Evolutionary conservation across 1,140 invertebrate species (phyloP).

Genomic region (Babylonia areolata): DNA sequence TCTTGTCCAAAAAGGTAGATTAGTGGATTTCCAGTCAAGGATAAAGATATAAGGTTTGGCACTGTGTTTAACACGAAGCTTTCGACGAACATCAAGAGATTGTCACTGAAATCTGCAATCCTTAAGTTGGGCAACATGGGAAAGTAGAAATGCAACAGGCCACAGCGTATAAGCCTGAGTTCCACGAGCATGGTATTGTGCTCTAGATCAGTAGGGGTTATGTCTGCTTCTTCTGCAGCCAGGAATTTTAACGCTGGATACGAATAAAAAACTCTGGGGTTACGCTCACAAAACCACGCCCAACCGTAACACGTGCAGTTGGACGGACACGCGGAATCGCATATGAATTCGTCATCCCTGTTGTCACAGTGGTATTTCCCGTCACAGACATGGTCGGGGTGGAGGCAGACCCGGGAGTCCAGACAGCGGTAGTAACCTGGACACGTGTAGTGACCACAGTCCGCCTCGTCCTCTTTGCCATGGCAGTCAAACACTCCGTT

Average conservation of each 20-base stretch:
- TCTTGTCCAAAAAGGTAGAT: not conserved
- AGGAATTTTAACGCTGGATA: not conserved
- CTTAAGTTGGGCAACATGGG: not conserved
- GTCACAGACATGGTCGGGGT: conserved; percentile 1
- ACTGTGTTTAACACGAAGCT: not conserved
- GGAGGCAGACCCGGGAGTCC: conserved; percentile 17
- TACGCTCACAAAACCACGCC: not conserved
- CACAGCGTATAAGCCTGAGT: not conserved
- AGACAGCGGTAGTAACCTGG: conserved; percentile 13
- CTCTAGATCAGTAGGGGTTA: not conserved
- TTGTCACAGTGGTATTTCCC: conserved; percentile 19
- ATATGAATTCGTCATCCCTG: conserved; percentile 26
- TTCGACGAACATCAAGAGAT: not conserved
- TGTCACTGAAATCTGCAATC: not conserved
- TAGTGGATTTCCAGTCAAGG: not conserved
- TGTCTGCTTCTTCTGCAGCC: not conserved
- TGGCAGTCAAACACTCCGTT: conserved; percentile 4
- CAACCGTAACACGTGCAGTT: conserved; percentile 27
- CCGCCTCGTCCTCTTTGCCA: conserved; percentile 8
- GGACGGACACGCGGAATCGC: conserved; percentile 70
- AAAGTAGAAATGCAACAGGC: not conserved
- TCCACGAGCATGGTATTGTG: not conserved
- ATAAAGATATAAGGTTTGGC: not conserved
- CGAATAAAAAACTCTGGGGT: not conserved
- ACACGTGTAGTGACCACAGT: conserved; percentile 7